These are phyloP conservation scores for Perccottus glenii DNA, from an alignment of 2,113 vertebrate species.

Conservation along the genomic window DNA sequence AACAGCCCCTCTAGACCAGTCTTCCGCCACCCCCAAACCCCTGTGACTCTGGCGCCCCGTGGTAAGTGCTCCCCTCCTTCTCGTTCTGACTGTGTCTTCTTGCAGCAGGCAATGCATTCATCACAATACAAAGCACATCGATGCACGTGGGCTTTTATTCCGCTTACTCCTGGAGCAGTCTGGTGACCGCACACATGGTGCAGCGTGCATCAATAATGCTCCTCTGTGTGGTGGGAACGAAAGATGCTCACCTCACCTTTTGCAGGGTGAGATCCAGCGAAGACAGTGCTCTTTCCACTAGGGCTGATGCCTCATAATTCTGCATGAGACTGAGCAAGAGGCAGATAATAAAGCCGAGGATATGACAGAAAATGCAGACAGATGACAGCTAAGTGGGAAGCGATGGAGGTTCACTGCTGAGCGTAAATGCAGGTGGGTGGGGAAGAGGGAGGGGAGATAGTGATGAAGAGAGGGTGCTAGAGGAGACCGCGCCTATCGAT, in stretches of 20 bases:
- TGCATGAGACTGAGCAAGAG: constrained; percentile 35
- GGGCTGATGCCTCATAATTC: constrained; percentile 37
- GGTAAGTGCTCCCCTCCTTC: constrained; percentile 48
- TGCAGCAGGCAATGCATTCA: constrained; percentile 20
- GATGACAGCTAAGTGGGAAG: constrained; percentile 31
- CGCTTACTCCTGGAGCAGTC: constrained; percentile 40
- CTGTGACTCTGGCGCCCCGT: constrained; percentile 32
- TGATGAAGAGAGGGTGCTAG: constrained; percentile 33
- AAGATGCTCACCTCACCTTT: constrained; percentile 33
- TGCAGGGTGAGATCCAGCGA: constrained; percentile 38
- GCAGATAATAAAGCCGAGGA: constrained; percentile 30
- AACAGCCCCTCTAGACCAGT: constrained; percentile 54
- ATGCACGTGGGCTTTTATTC: constrained; percentile 43
- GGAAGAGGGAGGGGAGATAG: constrained; percentile 61
- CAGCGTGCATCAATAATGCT: constrained; percentile 53
- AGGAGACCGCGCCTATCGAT: constrained; percentile 69
- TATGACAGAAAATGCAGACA: constrained; percentile 19
- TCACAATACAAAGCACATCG: constrained; percentile 66
- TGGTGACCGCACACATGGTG: constrained; percentile 37
- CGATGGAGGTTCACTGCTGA: constrained; percentile 52
- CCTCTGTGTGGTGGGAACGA: constrained; percentile 39
- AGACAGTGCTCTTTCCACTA: constrained; percentile 48
- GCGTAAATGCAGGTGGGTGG: constrained; percentile 64
- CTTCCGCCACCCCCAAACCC: constrained; percentile 48
- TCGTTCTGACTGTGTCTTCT: constrained; percentile 35